Percentiles rank a stretch among this genome's conserved stretches.
These are phyloP conservation scores for Masnerella sp. DNA, from an alignment of 2,888 invertebrate genomes.

Conservation along the genomic window DNA sequence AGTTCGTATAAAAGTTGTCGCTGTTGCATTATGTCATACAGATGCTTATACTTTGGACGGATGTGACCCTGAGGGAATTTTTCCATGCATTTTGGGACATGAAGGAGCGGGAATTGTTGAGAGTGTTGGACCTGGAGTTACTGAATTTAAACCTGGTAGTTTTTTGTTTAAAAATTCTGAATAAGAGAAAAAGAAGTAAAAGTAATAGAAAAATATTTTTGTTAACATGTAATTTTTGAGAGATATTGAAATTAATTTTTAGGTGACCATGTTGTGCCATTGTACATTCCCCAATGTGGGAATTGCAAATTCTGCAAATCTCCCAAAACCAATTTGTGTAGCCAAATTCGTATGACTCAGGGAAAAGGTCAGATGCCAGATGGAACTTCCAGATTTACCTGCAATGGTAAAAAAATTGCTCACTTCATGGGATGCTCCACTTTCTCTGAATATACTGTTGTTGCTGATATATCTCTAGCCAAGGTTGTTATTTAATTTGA, in stretches of 20 bases:
- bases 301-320: slow-evolving; percentile 98
- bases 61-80: slow-evolving; percentile 92
- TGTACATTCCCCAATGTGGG: slow-evolving; percentile 84
- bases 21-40: slow-evolving; percentile 94
- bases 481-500: slow-evolving; percentile 82
- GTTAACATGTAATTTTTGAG: too few species aligned
- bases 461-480: slow-evolving; percentile 95
- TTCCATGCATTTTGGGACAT: slow-evolving; percentile 96
- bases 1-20: slow-evolving; percentile 88
- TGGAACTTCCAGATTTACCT: slow-evolving; percentile 91
- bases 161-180: too few species aligned
- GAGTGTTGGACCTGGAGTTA: slow-evolving; percentile 95
- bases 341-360: slow-evolving; percentile 92
- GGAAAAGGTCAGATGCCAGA: slow-evolving; percentile 95
- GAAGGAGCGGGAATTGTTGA: slow-evolving; percentile 99
- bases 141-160: slow-evolving; percentile 87
- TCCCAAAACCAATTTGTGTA: slow-evolving; percentile 97
- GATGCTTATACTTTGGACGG: slow-evolving; percentile 94
- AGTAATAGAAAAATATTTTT: too few species aligned
- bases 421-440: slow-evolving; percentile 99
- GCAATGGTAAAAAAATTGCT: slow-evolving; percentile 87
- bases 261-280: slow-evolving; percentile 97
- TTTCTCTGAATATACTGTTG: slow-evolving; percentile 96
- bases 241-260: slow-evolving; percentile 28
- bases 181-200: too few species aligned